Conservation (phyloP, 2,888 invertebrate species). For the Steinernema hermaphroditum region DNA sequence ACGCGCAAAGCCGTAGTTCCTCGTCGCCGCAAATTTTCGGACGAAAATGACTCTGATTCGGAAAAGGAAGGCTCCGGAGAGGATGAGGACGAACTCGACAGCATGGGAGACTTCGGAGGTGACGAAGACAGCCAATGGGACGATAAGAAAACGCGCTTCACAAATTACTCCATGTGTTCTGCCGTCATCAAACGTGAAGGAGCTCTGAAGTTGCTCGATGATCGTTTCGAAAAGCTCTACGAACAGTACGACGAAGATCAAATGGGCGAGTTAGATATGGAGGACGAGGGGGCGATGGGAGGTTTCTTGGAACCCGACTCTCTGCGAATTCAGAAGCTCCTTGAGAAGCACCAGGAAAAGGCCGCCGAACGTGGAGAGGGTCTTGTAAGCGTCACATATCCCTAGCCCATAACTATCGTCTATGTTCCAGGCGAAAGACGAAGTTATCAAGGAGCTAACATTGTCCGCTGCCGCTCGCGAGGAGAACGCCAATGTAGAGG, state of each 20-base stretch:
- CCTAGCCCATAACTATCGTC: no score
- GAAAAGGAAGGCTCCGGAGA: constrained; percentile 38
- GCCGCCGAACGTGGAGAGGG: neutral
- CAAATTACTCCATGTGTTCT: constrained; percentile 89
- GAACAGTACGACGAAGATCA: constrained; percentile 85
- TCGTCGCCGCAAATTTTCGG: constrained; percentile 32
- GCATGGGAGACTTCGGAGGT: constrained; percentile 41
- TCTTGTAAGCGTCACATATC: neutral
- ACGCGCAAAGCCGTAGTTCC: constrained; percentile 9
- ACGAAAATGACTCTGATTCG: constrained; percentile 28
- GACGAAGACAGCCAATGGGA: constrained; percentile 69
- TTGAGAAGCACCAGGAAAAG: constrained; percentile 77
- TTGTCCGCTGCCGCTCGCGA: constrained; percentile 7
- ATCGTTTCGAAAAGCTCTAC: constrained; percentile 84
- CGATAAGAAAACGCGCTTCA: constrained; percentile 80
- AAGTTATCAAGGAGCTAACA: neutral
- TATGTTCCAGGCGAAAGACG: neutral
- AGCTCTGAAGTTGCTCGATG: constrained; percentile 78
- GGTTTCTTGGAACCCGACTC: constrained; percentile 77
- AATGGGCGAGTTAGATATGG: constrained; percentile 87
- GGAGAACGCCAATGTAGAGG: constrained; percentile 37
- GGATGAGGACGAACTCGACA: constrained; percentile 42
- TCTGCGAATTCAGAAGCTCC: constrained; percentile 76
- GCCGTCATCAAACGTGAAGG: constrained; percentile 84
- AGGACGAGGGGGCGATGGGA: constrained; percentile 73